Conservation (phyloP, 2,888 invertebrate genomes). For the Autographa pulchrina region DNA sequence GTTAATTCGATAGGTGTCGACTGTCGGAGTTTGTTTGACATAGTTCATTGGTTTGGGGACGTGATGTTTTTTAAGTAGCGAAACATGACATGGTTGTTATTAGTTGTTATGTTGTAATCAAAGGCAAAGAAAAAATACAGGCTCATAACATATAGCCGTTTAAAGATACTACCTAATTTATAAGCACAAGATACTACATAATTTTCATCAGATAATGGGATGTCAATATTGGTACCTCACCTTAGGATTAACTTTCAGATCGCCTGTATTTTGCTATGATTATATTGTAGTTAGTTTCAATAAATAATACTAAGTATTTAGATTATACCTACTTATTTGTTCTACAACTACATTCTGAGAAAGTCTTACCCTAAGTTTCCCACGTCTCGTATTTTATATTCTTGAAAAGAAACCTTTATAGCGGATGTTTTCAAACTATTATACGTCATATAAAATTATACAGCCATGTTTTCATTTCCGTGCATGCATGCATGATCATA, state of each 20-base stretch:
- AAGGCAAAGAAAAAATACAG: no score
- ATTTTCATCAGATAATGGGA: no score
- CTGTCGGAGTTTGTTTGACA: conserved; percentile 40
- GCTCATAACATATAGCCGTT: no score
- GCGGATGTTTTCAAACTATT: conserved; percentile 53
- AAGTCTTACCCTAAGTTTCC: conserved; percentile 27
- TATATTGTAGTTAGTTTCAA: no score
- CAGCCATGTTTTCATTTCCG: conserved; percentile 54
- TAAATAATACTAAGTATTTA: no score
- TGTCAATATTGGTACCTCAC: no score
- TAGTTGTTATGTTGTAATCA: no score
- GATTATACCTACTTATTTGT: neutral
- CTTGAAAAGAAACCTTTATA: conserved; percentile 43
- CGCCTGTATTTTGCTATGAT: no score
- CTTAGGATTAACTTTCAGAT: no score
- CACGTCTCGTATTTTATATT: conserved; percentile 55
- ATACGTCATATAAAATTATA: conserved; percentile 54
- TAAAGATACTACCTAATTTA: no score
- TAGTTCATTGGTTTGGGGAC: conserved; percentile 27
- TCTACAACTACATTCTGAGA: conserved; percentile 17
- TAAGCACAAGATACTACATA: no score
- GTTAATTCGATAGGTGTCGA: conserved; percentile 47
- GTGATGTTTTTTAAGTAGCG: conserved; percentile 12
- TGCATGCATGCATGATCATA: conserved; percentile 37
- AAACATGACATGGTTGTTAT: neutral